Evolutionary conservation across 1,140 invertebrate genomes (phyloP), one percentile per base, ranked within the genome.

Genomic region (Hyles vespertilio): DNA sequence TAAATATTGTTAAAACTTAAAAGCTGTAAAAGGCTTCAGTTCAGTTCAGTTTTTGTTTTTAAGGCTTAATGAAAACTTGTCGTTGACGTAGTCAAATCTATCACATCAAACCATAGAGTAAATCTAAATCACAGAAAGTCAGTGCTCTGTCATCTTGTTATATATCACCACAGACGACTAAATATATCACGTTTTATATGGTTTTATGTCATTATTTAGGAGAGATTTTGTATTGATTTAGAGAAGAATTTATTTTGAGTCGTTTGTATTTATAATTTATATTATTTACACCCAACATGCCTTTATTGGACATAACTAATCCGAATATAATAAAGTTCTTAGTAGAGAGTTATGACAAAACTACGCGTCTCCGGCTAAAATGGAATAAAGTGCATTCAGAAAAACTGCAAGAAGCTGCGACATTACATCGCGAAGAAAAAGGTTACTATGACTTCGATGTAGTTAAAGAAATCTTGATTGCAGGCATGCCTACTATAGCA

Each of bases 301-400:
- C 70, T 44, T 33, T 59, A 3, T 44, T 69, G 7, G 74, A 76
- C 57, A 68, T 73, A 10, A 76, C 64, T n/a, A 71, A 76, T 49
- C 70, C 74, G 0, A 67, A 67, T 32, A 43, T 68, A 1, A 73
- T 73, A 50, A 73, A 65, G 48, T 76, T 76, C 51, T 55, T 76
- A 5, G 44, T 67, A n/a, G 70, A 76, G 54, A 67, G 33, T 44
- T 73, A 70, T 57, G 74, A 76, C 10, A 76, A 73, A 34, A 69
- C 71, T 34, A 47, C 58, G 3, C 51, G 59, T 11, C 57, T 71
- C 44, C 69, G 71, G 3, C 48, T 69, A 61, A 73, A 65, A 65
- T 76, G 73, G 73, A 72, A 69, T n/a, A 46, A 32, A 7, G 43
- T 65, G 10, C 56, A 76, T 50, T 12, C 49, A 6, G 60, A 73